Conservation (phyloP, 2,113 vertebrate genomes). For the Colistium nudipinnis region DNA sequence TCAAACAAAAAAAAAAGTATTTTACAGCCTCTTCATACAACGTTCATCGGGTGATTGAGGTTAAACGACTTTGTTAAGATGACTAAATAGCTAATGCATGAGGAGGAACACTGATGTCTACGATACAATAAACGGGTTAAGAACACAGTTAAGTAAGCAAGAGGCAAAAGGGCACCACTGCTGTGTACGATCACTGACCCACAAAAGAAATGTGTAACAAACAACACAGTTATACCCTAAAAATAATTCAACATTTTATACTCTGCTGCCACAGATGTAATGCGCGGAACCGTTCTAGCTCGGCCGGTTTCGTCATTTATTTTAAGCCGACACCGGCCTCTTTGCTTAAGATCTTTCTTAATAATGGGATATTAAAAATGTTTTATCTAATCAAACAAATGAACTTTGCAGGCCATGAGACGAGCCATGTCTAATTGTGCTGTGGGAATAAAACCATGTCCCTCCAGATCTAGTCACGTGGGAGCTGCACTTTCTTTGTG, state of each 20-base stretch:
- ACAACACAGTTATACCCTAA: background rate
- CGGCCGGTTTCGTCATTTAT: too few species aligned
- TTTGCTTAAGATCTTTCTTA: background rate
- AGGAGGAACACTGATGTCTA: background rate
- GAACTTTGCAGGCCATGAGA: too few species aligned
- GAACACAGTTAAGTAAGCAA: background rate
- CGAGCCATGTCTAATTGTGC: too few species aligned
- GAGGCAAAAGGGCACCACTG: background rate
- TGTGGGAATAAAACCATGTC: background rate
- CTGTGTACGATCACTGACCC: constrained; percentile 9
- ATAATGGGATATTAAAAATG: background rate
- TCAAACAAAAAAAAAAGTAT: constrained; percentile 40
- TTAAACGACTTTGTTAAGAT: constrained; percentile 9
- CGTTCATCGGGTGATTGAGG: constrained; percentile 5
- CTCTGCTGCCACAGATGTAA: too few species aligned
- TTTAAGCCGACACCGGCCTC: background rate
- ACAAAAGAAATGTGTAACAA: background rate
- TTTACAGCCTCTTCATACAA: constrained; percentile 39
- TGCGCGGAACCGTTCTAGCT: too few species aligned
- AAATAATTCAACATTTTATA: too few species aligned
- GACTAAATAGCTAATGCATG: constrained; percentile 9
- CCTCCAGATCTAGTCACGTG: background rate
- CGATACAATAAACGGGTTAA: background rate
- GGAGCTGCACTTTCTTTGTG: background rate
- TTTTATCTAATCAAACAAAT: too few species aligned